Percentiles rank a stretch among this genome's conserved stretches.
phyloP scores from a whole-genome alignment of 2,113 vertebrate species.

The Microcebus tavaratra region DNA sequence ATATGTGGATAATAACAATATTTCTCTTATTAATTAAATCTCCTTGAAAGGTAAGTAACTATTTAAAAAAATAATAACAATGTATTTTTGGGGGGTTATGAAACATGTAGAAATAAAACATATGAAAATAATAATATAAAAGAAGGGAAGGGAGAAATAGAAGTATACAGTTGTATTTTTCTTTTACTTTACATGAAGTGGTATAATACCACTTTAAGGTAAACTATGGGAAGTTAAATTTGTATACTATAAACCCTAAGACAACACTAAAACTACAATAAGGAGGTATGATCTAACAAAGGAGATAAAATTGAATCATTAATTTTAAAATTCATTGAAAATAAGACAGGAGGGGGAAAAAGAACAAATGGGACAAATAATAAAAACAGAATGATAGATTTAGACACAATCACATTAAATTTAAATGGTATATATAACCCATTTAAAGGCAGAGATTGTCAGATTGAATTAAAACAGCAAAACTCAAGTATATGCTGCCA shows the following conservation, averaged over 20 bases:
- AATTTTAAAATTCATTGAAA: neutral
- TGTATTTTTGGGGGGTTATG: neutral
- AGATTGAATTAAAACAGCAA: neutral
- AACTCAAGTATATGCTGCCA: neutral
- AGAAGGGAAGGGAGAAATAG: neutral
- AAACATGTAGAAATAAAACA: slow-evolving; percentile 1
- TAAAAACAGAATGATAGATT: neutral
- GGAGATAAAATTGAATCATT: neutral
- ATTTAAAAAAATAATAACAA: neutral
- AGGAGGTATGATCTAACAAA: neutral
- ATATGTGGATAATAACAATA: neutral
- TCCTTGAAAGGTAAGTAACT: neutral
- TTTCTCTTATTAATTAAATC: neutral
- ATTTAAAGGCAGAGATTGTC: neutral
- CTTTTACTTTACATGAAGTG: neutral
- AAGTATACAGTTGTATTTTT: neutral
- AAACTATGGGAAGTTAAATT: neutral
- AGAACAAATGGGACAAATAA: neutral
- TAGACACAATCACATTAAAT: neutral
- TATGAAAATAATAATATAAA: neutral
- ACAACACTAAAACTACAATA: neutral
- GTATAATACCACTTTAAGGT: neutral
- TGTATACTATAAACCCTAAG: neutral
- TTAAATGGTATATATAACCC: neutral
- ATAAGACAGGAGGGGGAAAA: neutral